Evolutionary conservation across 2,113 vertebrate species (phyloP), one percentile per base, ranked within the genome.

Genomic region (Erpornis zantholeuca): DNA sequence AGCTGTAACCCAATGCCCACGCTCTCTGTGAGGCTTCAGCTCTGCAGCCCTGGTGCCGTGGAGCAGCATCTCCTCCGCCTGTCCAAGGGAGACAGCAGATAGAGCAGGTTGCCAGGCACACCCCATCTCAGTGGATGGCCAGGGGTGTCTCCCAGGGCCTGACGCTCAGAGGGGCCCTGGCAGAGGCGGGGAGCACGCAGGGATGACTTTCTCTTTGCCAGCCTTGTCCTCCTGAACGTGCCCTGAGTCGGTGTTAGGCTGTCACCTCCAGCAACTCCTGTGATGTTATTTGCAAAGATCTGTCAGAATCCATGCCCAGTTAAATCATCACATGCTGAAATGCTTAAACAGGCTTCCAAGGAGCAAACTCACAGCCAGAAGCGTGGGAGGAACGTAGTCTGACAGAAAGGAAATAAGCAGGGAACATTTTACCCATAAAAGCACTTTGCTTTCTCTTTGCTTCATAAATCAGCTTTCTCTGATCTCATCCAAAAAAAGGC

Each of bases 351-450:
- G 82, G 69, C 90, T 96, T 95, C 92, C 90, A 96, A 90, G 88
- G 92, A 93, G 85, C 3, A 7, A 73, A 60, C 76, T 95, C 21
- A 14, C 92, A 95, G 96, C 96, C 96, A 97, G 96, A 92, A 97
- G 96, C 49, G 93, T 96, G 94, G 96, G 96, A 96, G 96, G 96
- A 94, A 97, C 15, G 40, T 90, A 96, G 95, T 96, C 94, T 90
- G 85, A 96, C 90, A 96, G 94, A 96, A 95, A 93, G 96, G 96
- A 97, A 97, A 96, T 96, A 97, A 96, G 94, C 92, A 96, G 80
- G 94, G 96, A 97, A 94, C 96, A 95, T 97, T 97, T 95, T 97
- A 96, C 96, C 93, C 95, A 97, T 96, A 96, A 96, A 97, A 97
- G 94, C 93, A 93, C 92, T 96, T 95, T 76, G 96, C 95, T 95